Percentiles rank a stretch among this genome's conserved stretches.
These are phyloP conservation scores for Spodoptera frugiperda DNA, from an alignment of 1,140 invertebrate species.

Conservation along the genomic window DNA sequence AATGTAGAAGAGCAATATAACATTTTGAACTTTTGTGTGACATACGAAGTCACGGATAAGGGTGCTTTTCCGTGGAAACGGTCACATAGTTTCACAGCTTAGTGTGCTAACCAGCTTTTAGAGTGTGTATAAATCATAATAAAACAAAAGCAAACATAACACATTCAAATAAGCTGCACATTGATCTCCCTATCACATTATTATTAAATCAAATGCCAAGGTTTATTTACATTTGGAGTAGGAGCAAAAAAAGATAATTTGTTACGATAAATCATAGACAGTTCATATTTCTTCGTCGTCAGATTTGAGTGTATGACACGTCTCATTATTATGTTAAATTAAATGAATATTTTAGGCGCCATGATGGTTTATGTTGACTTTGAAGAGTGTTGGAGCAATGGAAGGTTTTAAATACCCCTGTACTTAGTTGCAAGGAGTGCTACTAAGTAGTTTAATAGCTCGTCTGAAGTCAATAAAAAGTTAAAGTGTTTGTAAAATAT, in stretches of 20 bases:
- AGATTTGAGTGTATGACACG: slow-evolving; percentile 54
- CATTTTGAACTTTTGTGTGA: no score
- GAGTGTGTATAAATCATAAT: neutral
- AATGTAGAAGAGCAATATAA: no score
- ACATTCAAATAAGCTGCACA: slow-evolving; percentile 58
- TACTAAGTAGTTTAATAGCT: no score
- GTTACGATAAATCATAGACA: slow-evolving; percentile 73
- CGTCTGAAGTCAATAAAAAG: no score
- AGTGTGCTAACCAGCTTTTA: no score
- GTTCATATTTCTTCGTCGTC: slow-evolving; percentile 68
- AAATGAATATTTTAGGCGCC: slow-evolving; percentile 55
- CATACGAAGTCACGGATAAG: no score
- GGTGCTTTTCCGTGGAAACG: no score
- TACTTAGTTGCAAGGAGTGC: no score
- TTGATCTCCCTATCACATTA: slow-evolving; percentile 56
- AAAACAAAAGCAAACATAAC: slow-evolving; percentile 43
- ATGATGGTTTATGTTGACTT: slow-evolving; percentile 9
- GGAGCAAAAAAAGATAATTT: slow-evolving; percentile 70
- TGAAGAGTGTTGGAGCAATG: no score
- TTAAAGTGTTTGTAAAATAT: no score
- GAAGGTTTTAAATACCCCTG: no score
- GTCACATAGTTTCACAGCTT: no score
- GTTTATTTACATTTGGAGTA: slow-evolving; percentile 74
- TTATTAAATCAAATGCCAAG: slow-evolving; percentile 72
- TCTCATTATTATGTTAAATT: slow-evolving; percentile 71